Evolutionary conservation across 2,797 vertebrate species (phyloP).

Genomic region (Poeciliopsis turneri): DNA sequence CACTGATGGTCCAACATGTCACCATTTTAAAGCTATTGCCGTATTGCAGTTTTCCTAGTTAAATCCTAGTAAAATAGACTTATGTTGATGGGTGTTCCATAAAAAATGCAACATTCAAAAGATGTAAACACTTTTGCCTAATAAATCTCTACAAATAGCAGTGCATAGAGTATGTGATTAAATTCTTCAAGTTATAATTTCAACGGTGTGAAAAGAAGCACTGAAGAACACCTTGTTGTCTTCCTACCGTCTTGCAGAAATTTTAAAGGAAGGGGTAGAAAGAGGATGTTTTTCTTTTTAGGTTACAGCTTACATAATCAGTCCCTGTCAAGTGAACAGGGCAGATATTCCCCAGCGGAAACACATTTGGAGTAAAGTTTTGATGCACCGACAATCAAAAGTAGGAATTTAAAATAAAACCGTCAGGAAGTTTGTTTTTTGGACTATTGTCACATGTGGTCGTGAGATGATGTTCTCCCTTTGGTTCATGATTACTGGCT

Average conservation of each 20-base stretch:
- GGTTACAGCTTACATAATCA: constrained; percentile 35
- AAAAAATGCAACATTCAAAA: background rate
- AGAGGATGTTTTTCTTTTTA: constrained; percentile 4
- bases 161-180: background rate
- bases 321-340: background rate
- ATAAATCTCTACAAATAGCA: background rate
- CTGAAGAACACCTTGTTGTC: background rate
- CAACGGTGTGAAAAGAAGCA: background rate
- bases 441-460: constrained; percentile 7
- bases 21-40: background rate
- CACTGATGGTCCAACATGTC: background rate
- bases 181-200: background rate
- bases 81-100: background rate
- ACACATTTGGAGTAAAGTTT: background rate
- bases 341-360: background rate
- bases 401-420: background rate
- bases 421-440: background rate
- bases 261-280: constrained; percentile 45
- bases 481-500: constrained; percentile 20
- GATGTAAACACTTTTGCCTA: background rate
- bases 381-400: background rate
- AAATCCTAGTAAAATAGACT: background rate
- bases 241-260: constrained; percentile 16
- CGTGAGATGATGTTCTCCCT: constrained; percentile 21
- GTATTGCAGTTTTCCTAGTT: background rate